Base-by-base conservation (phyloP, 2,797 vertebrate genomes). In the Poecilia gillii region DNA sequence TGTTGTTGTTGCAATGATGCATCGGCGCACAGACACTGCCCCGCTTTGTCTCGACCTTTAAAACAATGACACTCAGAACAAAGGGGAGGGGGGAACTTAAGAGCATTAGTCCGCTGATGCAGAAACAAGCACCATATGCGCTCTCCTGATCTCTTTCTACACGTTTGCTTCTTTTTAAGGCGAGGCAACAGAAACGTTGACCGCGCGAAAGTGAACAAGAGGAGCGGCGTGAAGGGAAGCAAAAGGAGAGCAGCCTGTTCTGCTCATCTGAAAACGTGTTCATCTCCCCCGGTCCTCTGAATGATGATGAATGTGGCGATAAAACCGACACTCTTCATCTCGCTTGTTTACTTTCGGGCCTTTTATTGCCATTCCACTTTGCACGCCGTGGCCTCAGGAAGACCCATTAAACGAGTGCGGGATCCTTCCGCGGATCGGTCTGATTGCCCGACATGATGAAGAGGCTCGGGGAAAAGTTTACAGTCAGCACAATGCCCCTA, bases 11-110 rank as follows among this genome's bases (percentile, higher is more conserved):
- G 76, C 78, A 64, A 49, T 78, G 77, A 85, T 83, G 84, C 79
- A 82, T 86, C 86, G 84, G 86, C 78, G 31, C 14, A 53, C 74
- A 78, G 73, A 92, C 91, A 90, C 83, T 85, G 85, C 36, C 80
- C 84, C 1, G 71, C 93, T 91, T 93, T 93, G 88, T 93, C 55
- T 77, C n/a, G 36, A 72, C 59, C 72, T 76, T 72, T 87, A 91
- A 92, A 92, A 93, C 93, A 94, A 92, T 92, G 89, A 90, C 85
- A 88, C 83, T 75, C 59, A 53, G 64, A 90, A 94, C 91, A 94
- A 94, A 94, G 92, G 84, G 51, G 51, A 7, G 46, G 51, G 49
- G 39, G n/a, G 51, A 87, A 91, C 84, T 85, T 90, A 91, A 92
- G 90, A 91, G 91, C 91, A 91, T 93, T 86, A 92, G 89, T 83